Percentiles rank a stretch among this genome's conserved stretches.
These are phyloP conservation scores for Atta colombica DNA, from an alignment of 1,140 invertebrate species.

Conservation along the genomic window DNA sequence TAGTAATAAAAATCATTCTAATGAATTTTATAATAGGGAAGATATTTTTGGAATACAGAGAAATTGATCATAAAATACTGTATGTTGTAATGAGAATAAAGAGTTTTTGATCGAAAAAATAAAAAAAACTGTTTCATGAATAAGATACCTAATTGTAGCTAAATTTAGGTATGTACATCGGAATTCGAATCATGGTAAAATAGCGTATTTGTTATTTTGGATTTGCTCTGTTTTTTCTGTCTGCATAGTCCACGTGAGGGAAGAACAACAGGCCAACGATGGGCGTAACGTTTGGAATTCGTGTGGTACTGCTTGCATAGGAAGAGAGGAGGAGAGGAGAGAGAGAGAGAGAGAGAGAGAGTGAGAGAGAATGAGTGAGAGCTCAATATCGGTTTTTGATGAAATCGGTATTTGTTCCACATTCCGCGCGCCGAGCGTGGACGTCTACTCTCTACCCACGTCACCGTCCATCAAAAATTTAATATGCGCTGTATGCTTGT, in stretches of 20 bases:
- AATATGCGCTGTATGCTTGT: slow-evolving; percentile 66
- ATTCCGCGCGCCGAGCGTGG: slow-evolving; percentile 72
- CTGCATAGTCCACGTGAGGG: slow-evolving; percentile 49
- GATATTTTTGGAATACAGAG: background rate
- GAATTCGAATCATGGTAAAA: background rate
- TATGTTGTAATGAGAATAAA: background rate
- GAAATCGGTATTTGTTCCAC: slow-evolving; percentile 82
- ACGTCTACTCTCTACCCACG: slow-evolving; percentile 32
- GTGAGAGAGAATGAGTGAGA: slow-evolving; percentile 33
- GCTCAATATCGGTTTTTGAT: slow-evolving; percentile 75
- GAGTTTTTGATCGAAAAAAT: background rate
- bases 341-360: background rate
- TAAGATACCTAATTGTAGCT: background rate
- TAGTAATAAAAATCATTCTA: background rate
- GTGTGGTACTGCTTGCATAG: slow-evolving; percentile 23
- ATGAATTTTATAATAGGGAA: background rate
- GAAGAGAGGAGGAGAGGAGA: background rate
- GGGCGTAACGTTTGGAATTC: slow-evolving; percentile 59
- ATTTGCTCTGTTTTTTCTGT: slow-evolving; percentile 35
- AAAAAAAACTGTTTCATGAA: background rate
- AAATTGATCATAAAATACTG: background rate
- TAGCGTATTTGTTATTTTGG: background rate
- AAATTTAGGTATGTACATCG: background rate
- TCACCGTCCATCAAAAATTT: slow-evolving; percentile 70
- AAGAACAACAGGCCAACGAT: slow-evolving; percentile 64